A percentile compares a stretch with the other conserved stretches of the same genome.
These are phyloP conservation scores for Procapra przewalskii DNA, from an alignment of 2,113 vertebrate species.

Conservation along the genomic window DNA sequence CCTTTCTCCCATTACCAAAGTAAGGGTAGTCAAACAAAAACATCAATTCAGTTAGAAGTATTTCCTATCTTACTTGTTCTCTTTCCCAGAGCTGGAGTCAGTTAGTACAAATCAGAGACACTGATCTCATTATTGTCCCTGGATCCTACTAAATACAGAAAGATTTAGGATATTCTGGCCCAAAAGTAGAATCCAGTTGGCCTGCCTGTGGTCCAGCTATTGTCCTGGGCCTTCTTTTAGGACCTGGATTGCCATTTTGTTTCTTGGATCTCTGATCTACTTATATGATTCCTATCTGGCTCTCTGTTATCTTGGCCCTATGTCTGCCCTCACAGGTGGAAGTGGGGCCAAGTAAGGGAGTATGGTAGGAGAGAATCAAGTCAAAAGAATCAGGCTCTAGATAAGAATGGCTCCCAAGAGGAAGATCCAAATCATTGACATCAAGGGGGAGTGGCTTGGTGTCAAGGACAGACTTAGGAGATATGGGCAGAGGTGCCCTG, in stretches of 20 bases:
- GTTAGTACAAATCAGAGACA: not conserved
- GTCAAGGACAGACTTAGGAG: not conserved
- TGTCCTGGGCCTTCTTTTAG: not conserved
- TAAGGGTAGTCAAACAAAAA: not conserved
- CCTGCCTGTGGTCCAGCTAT: not conserved
- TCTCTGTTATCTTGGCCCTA: not conserved
- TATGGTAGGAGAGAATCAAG: not conserved
- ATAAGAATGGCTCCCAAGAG: not conserved
- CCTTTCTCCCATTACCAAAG: not conserved
- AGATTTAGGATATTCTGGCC: not conserved
- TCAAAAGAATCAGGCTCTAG: not conserved
- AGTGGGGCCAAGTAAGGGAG: not conserved
- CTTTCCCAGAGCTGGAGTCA: not conserved
- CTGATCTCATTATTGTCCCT: not conserved
- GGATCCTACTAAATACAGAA: not conserved
- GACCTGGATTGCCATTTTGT: not conserved
- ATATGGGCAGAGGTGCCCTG: fast-evolving
- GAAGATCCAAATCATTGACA: not conserved
- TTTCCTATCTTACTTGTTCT: not conserved
- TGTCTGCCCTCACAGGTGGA: not conserved
- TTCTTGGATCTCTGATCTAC: not conserved
- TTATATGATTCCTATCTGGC: not conserved
- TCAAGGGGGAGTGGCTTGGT: fast-evolving
- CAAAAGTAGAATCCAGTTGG: no score
- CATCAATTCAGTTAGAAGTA: fast-evolving